Evolutionary conservation across 2,113 vertebrate species (phyloP).

Genomic region (Trogon melanurus): DNA sequence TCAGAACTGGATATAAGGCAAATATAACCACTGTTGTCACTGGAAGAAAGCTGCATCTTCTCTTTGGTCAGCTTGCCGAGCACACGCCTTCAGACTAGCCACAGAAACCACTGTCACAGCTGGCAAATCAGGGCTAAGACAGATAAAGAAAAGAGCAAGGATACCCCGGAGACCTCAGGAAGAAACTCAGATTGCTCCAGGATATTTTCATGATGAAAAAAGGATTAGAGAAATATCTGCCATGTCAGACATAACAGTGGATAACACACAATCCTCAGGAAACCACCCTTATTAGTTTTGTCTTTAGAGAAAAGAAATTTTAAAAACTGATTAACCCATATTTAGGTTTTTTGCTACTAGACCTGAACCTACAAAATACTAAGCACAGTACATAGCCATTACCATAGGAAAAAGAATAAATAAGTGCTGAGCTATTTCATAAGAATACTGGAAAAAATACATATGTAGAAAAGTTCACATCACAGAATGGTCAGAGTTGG

Average conservation of each 20-base stretch:
- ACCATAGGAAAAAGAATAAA: not conserved
- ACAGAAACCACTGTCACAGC: not conserved
- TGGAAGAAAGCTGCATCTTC: not conserved
- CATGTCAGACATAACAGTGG: not conserved
- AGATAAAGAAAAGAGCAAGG: not conserved
- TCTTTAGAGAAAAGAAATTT: not conserved
- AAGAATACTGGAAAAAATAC: not conserved
- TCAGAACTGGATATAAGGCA: not conserved
- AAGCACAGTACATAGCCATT: not conserved
- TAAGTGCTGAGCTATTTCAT: not conserved
- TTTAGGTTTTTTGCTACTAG: not conserved
- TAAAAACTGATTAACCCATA: not conserved
- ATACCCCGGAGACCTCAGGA: not conserved
- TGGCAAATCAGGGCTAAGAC: not conserved
- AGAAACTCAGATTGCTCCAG: not conserved
- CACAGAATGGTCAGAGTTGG: too few species aligned
- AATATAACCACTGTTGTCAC: not conserved
- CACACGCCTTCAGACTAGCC: not conserved
- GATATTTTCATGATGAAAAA: not conserved
- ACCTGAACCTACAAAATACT: not conserved
- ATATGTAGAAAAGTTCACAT: not conserved
- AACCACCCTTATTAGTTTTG: not conserved
- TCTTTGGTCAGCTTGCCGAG: not conserved
- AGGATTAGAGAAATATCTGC: not conserved
- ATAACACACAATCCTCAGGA: not conserved